phyloP scores from a whole-genome alignment of 2,113 vertebrate genomes.

The Martes martes region DNA sequence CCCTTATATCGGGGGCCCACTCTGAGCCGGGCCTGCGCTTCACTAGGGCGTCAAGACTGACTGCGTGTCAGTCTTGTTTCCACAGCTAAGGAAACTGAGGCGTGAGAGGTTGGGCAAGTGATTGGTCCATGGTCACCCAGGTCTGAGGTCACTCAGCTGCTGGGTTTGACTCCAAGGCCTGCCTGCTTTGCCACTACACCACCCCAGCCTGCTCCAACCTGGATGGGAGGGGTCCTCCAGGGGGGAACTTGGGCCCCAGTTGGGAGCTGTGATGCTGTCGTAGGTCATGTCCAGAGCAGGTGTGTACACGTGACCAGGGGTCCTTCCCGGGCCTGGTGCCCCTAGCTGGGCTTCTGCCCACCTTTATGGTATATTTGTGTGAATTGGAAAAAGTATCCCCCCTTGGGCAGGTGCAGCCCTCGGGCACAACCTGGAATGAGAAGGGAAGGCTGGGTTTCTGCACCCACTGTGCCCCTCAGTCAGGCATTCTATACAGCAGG shows the following conservation, averaged over 20 bases:
- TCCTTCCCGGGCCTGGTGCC: not conserved
- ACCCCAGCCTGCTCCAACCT: not conserved
- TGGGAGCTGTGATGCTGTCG: not conserved
- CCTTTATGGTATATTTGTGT: not conserved
- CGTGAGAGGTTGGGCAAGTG: not conserved
- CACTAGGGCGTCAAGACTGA: no score
- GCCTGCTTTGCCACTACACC: accelerated
- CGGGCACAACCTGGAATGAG: not conserved
- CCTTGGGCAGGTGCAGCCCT: no score
- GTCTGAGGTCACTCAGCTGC: not conserved
- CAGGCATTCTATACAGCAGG: not conserved
- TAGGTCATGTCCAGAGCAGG: not conserved
- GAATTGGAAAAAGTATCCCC: not conserved
- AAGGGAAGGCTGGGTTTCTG: not conserved
- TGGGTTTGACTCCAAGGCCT: not conserved
- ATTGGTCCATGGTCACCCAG: not conserved
- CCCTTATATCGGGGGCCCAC: not conserved
- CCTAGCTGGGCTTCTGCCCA: not conserved
- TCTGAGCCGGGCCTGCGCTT: not conserved
- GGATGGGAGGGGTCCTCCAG: not conserved
- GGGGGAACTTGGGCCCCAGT: not conserved
- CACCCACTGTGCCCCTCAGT: accelerated
- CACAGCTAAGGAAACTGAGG: not conserved
- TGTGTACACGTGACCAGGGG: no score
- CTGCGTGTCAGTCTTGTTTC: not conserved